Base-by-base conservation (phyloP, 2,888 invertebrate genomes). In the Nomada flava region DNA sequence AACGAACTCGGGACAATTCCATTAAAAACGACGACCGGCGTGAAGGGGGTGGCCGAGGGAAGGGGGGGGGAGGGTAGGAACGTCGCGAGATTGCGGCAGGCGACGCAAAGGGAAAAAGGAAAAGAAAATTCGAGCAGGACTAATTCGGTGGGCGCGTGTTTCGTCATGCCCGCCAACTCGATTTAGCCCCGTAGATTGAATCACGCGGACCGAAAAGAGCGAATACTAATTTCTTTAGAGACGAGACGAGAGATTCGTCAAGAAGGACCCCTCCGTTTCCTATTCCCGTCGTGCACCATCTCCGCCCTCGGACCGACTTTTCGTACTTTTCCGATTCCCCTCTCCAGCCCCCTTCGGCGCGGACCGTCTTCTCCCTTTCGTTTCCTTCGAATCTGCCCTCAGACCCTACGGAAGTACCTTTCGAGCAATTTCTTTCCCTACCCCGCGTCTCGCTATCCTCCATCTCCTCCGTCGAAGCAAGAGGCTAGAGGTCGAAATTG, bases 251-350 rank as follows among this genome's bases (percentile, higher is more conserved):
- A 77, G 72, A 86, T 82, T 82, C 81, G 75, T 81, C 74, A 77
- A 84, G 78, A 76, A 71, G 59, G 42, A 47, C 20, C 47, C 47
- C 29, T 4, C 23, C 47, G 23, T 15, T 23, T 71, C 60, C 63
- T 50, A 47, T 53, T 53, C 57, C 47, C 50, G n/a, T 44, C 20
- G 82, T 23, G 47, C 84, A 79, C 86, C 89, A 88, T 89, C 88
- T 90, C 90, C 91, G 88, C 76, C 84, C 74, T 72, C 81, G 65
- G 67, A 89, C 88, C 84, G 82, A 87, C 85, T 88, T 89, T 87
- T 88, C 83, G 81, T 85, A 29, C 80, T 76, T 86, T 85, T 81
- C 78, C 81, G 36, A 36, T 7, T n/a, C n/a, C n/a, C n/a, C n/a
- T n/a, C n/a, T n/a, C n/a, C n/a, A n/a, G n/a, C n/a, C n/a, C n/a